Evolutionary conservation across 2,113 vertebrate species (phyloP), one percentile per base, ranked within the genome.

Genomic region (Girardinichthys multiradiatus): DNA sequence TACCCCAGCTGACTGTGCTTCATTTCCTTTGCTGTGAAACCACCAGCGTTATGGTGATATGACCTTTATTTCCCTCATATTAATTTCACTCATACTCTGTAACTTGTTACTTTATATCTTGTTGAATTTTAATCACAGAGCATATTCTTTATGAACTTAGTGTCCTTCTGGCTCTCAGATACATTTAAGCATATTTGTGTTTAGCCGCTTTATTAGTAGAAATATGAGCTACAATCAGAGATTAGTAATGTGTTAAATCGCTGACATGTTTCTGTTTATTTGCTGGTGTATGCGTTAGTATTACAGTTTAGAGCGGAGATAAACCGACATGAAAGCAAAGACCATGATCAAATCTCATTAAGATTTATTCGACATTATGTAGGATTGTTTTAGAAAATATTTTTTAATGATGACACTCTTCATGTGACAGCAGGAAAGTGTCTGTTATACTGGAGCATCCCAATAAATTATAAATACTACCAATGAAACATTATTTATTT

Each of bases 181-280:
- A 28, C 63, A 54, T 54, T 54, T 54, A 24, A 54, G 9, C 17
- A 69, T 30, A 17, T 70, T 69, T 64, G 64, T 62, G 72, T 72
- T 78, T 65, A 82, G 48, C 48, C n/a, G 6, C 48, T 54, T 21
- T 29, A 65, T 74, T 66, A 76, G 29, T 65, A 28, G 45, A 69
- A 61, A 33, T 60, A 88, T 73, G 83, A 76, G 48, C 48, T 10
- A 21, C 21, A 54, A 84, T 72, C 70, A 73, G 62, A 80, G 83
- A 82, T 83, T 81, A 83, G 83, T 69, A 73, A 61, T 67, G 61
- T 82, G 70, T 76, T 68, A 65, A 88, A 83, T 76, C 7, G n/a
- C 72, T 72, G 48, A n/a, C 48, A n/a, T 54, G 68, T 85, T 72
- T 75, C 14, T 48, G 11, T 2, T 45, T 70, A 8, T 75, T 39